Evolutionary conservation across 1,140 invertebrate species (phyloP).

Genomic region (Drosophila repletoides): DNA sequence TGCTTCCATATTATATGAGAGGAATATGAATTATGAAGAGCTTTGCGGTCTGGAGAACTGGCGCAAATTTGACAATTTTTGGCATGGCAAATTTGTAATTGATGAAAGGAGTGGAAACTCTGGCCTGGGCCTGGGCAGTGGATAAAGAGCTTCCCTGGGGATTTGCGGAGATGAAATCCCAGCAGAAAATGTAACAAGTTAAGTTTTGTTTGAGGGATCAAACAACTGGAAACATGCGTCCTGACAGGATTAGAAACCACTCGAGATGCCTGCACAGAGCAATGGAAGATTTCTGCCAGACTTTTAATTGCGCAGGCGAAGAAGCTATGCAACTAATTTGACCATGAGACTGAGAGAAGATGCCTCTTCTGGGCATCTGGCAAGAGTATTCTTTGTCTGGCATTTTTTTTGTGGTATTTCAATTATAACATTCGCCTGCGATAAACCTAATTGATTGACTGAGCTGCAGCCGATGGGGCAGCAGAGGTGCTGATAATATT

Average conservation of each 20-base stretch:
- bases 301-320: not conserved
- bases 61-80: not conserved
- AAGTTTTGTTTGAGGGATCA: not conserved
- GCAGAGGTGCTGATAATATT: conserved; percentile 69
- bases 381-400: conserved; percentile 31
- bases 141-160: not conserved
- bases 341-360: too few species aligned
- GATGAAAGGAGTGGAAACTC: not conserved
- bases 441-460: conserved; percentile 76
- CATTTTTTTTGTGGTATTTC: conserved; percentile 59
- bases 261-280: conserved; percentile 40
- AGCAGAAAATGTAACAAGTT: not conserved
- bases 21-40: conserved; percentile 20
- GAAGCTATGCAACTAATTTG: too few species aligned
- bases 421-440: conserved; percentile 60
- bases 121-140: not conserved
- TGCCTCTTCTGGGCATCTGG: not conserved
- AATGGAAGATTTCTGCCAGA: not conserved
- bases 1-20: not conserved
- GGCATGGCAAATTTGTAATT: not conserved
- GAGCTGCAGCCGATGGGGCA: not conserved
- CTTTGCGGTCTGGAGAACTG: not conserved
- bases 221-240: conserved; percentile 2
- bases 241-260: conserved; percentile 35
- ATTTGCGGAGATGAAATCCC: not conserved